These are phyloP conservation scores for Pterostichus madidus DNA, from an alignment of 2,888 invertebrate genomes.

Conservation along the genomic window DNA sequence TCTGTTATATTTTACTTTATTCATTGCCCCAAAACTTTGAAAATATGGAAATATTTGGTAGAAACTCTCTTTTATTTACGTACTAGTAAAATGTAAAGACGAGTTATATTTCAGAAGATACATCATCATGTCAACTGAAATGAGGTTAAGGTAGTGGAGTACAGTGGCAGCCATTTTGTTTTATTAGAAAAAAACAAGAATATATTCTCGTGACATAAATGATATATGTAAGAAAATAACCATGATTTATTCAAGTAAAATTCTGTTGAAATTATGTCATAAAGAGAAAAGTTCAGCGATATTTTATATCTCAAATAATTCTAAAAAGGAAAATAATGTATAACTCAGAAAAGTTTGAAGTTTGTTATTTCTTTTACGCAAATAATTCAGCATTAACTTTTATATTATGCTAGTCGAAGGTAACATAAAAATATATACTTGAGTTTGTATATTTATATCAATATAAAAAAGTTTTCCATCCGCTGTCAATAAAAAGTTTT, in stretches of 20 bases:
- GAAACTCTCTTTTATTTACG: too few relatives aligned
- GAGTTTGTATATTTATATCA: constrained; percentile 47
- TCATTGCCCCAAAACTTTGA: too few relatives aligned
- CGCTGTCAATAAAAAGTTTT: constrained; percentile 36
- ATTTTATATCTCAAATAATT: constrained; percentile 26
- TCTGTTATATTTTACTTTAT: too few relatives aligned
- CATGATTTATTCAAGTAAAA: constrained; percentile 34
- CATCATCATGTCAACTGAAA: too few relatives aligned
- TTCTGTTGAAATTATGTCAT: constrained; percentile 38
- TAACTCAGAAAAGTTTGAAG: constrained; percentile 31
- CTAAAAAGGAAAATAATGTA: constrained; percentile 38
- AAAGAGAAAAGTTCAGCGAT: constrained; percentile 29
- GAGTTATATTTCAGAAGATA: too few relatives aligned
- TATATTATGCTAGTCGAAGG: constrained; percentile 33
- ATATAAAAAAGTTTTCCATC: constrained; percentile 24
- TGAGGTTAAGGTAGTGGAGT: too few relatives aligned
- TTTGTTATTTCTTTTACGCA: constrained; percentile 44
- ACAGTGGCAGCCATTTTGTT: too few relatives aligned
- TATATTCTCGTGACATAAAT: background rate
- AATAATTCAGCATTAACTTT: constrained; percentile 41
- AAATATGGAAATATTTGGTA: too few relatives aligned
- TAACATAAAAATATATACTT: constrained; percentile 36
- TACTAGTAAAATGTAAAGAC: too few relatives aligned
- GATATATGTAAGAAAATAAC: constrained; percentile 32
- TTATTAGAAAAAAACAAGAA: too few relatives aligned